Conservation (phyloP, 2,113 vertebrate genomes). For the Hyaena hyaena region DNA sequence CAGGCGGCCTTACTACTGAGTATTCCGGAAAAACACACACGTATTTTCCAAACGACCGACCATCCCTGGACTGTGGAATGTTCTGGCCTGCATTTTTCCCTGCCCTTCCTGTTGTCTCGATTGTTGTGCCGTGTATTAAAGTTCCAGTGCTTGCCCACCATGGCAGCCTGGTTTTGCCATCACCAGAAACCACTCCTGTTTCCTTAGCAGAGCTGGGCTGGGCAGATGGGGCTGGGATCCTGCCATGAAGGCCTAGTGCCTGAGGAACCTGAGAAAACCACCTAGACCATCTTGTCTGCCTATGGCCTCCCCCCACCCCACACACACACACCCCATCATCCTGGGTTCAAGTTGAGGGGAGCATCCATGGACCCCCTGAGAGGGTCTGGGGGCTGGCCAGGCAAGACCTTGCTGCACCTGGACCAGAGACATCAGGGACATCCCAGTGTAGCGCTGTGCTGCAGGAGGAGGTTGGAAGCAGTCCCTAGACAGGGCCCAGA, state of each 20-base stretch:
- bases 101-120: neutral
- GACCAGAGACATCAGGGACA: neutral
- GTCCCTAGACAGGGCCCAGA: neutral
- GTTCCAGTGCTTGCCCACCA: slow-evolving; percentile 18
- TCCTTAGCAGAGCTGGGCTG: neutral
- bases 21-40: slow-evolving; percentile 60
- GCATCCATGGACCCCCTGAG: no score
- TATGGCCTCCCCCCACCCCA: accelerated
- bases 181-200: neutral
- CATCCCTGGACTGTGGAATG: slow-evolving; percentile 68
- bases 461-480: neutral
- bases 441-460: neutral
- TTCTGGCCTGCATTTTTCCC: neutral
- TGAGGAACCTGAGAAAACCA: neutral
- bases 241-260: accelerated
- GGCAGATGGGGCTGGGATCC: neutral
- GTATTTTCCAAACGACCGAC: neutral
- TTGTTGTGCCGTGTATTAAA: slow-evolving; percentile 24
- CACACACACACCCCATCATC: no score
- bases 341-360: neutral
- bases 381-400: neutral
- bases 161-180: slow-evolving; percentile 16
- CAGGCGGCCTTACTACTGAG: slow-evolving; percentile 98
- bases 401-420: neutral
- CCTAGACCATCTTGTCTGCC: neutral